phyloP scores from a whole-genome alignment of 2,888 invertebrate species.

The Metopia argyrocephala region DNA sequence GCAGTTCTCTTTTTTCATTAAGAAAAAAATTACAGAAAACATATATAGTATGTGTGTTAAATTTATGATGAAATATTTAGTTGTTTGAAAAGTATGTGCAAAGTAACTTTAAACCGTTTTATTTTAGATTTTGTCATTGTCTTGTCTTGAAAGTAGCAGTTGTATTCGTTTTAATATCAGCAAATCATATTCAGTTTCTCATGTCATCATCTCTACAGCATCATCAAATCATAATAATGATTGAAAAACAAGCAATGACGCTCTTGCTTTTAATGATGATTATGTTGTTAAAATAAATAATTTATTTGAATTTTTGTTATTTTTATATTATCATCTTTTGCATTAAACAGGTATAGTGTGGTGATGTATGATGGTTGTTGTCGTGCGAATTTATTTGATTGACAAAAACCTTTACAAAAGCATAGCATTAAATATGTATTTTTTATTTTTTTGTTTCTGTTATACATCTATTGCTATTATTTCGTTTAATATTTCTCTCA shows the following conservation, averaged over 20 bases:
- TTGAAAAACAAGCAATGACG: not conserved
- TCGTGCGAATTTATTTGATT: conserved; percentile 63
- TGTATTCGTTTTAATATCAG: conserved; percentile 34
- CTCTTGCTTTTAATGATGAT: conserved; percentile 6
- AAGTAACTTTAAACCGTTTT: conserved; percentile 58
- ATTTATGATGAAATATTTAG: conserved; percentile 50
- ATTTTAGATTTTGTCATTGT: conserved; percentile 56
- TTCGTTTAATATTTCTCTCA: conserved; percentile 9
- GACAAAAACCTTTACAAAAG: conserved; percentile 47
- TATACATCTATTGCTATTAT: not conserved
- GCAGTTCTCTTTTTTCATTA: too few relatives aligned
- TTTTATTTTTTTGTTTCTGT: conserved; percentile 21
- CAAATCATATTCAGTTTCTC: conserved; percentile 60
- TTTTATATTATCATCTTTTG: conserved; percentile 25
- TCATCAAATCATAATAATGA: not conserved
- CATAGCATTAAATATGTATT: not conserved
- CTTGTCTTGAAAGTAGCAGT: conserved; percentile 52
- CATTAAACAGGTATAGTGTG: conserved; percentile 9
- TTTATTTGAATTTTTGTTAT: not conserved
- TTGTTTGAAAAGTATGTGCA: conserved; percentile 13
- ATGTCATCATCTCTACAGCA: conserved; percentile 14
- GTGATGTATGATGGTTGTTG: conserved; percentile 21
- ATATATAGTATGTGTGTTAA: conserved; percentile 4
- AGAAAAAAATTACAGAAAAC: not conserved
- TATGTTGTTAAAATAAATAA: conserved; percentile 9